Percentiles rank a stretch among this genome's conserved stretches.
Evolutionary conservation across 1,140 invertebrate genomes (phyloP).

Genomic region (Cyrtorhinus lividipennis): DNA sequence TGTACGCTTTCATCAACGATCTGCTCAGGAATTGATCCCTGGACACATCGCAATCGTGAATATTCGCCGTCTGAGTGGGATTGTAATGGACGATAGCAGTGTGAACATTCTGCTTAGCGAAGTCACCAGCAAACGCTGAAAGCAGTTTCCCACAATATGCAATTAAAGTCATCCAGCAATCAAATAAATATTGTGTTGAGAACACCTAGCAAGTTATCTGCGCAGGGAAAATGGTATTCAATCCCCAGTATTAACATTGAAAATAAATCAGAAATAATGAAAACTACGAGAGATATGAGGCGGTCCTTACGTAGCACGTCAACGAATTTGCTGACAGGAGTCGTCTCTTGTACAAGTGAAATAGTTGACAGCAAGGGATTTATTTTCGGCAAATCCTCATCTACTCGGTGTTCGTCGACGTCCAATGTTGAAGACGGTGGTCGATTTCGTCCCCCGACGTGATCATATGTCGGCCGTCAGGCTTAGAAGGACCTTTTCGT

Average conservation of each 20-base stretch:
- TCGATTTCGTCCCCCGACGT: conserved; percentile 33
- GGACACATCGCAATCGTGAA: conserved; percentile 47
- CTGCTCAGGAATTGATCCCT: conserved; percentile 48
- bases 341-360: background rate
- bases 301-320: background rate
- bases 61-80: conserved; percentile 43
- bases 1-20: conserved; percentile 55
- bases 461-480: conserved; percentile 43
- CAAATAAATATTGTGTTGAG: too few species aligned
- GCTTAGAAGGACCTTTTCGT: conserved; percentile 40
- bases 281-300: too few species aligned
- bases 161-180: too few species aligned
- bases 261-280: conserved; percentile 10
- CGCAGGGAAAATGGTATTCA: too few species aligned
- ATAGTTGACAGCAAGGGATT: background rate
- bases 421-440: conserved; percentile 38
- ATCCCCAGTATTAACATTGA: background rate
- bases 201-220: too few species aligned
- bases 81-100: conserved; percentile 58
- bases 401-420: conserved; percentile 16
- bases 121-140: background rate
- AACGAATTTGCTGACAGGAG: background rate
- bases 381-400: conserved; percentile 1
- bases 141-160: too few species aligned
- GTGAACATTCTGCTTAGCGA: conserved; percentile 32